Conservation (phyloP, 2,888 invertebrate genomes). For the Mythimna vitellina region DNA sequence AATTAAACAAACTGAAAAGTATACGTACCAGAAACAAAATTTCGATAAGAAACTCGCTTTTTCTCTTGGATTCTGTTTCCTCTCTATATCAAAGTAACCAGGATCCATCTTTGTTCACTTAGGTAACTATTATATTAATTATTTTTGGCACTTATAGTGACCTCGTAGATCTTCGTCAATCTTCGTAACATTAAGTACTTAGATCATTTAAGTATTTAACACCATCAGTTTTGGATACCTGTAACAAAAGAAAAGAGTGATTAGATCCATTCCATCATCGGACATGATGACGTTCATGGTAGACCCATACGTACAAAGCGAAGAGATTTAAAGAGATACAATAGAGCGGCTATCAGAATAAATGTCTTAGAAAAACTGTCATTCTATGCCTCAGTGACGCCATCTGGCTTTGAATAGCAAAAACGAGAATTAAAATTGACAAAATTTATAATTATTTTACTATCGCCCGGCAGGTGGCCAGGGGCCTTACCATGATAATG, state of each 20-base stretch:
- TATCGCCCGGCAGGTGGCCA: no score
- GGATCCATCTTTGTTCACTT: slow-evolving; percentile 84
- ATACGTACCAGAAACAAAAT: slow-evolving; percentile 92
- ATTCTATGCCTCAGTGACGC: no score
- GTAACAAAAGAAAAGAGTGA: slow-evolving; percentile 48
- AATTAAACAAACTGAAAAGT: neutral
- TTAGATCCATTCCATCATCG: neutral
- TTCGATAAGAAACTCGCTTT: slow-evolving; percentile 92
- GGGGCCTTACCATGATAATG: no score
- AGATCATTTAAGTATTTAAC: slow-evolving; percentile 45
- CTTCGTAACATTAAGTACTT: slow-evolving; percentile 49
- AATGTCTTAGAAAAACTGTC: no score
- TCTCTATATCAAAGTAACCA: slow-evolving; percentile 86
- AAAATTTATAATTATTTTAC: no score
- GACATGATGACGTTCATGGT: no score
- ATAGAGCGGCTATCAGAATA: no score
- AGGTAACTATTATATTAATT: slow-evolving; percentile 44
- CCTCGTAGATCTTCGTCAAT: neutral
- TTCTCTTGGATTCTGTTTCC: slow-evolving; percentile 92
- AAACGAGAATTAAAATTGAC: no score
- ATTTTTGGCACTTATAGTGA: slow-evolving; percentile 58
- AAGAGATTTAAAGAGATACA: no score
- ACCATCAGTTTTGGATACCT: slow-evolving; percentile 57
- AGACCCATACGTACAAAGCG: no score
- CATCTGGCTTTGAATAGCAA: no score